Evolutionary conservation across 1,140 invertebrate species (phyloP).

Genomic region (Anastrepha obliqua): DNA sequence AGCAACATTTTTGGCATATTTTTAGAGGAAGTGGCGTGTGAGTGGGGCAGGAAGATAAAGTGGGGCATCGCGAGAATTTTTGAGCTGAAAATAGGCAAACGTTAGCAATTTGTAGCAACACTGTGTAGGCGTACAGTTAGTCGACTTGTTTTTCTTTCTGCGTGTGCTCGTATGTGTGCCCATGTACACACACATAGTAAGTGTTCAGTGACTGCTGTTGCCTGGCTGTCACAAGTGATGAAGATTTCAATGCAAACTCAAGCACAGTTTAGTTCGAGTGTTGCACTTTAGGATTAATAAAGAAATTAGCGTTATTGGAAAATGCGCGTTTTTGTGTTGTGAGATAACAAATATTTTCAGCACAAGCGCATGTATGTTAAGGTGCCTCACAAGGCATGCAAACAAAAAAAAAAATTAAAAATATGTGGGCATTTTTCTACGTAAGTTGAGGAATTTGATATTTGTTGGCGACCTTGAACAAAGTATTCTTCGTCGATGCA

Average conservation of each 20-base stretch:
- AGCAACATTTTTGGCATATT: constrained; percentile 23
- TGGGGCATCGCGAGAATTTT: neutral
- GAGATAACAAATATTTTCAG: no score
- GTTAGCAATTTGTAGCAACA: neutral
- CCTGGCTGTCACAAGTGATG: neutral
- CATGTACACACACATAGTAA: neutral
- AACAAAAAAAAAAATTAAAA: no score
- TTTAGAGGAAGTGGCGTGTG: neutral
- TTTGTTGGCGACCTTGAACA: no score
- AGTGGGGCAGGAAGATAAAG: neutral
- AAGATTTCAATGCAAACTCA: neutral
- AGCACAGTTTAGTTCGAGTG: neutral
- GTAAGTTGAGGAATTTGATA: no score
- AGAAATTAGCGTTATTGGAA: neutral
- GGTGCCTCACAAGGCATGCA: no score
- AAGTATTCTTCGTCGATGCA: no score
- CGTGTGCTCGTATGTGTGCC: neutral
- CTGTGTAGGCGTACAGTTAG: neutral
- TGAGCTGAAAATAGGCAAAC: neutral
- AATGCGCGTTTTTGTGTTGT: no score
- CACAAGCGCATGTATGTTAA: no score
- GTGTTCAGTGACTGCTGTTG: neutral
- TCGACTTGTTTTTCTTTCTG: neutral
- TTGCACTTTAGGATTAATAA: neutral
- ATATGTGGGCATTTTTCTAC: no score